Evolutionary conservation across 2,888 invertebrate species (phyloP), one percentile per base, ranked within the genome.

Genomic region (Drosophila percnosoma): DNA sequence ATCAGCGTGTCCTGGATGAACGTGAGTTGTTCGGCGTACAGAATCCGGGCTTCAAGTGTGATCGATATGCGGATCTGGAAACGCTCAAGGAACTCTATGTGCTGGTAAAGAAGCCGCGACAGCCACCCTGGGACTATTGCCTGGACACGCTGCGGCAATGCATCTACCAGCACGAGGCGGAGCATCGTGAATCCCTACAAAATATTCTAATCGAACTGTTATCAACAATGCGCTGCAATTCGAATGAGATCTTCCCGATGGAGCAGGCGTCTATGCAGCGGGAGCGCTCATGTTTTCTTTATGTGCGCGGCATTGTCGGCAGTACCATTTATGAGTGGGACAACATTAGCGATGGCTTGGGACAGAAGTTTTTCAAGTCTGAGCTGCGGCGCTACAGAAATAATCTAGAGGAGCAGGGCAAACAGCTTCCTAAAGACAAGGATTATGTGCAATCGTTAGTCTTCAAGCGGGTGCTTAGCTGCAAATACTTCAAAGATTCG

Each of bases 251-350:
- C 1, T 78, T 81, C 7, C 15, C 31, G 4, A 75, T 68, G 15
- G 15, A 70, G 4, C 63, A 73, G 1, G 48, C 73, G 0, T 77
- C 71, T 48, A 38, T 65, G 5, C 81, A 89, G 45, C 83, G 72
- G 49, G 63, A 85, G 15, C 87, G 80, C 0, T 48, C 81, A 1
- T 68, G 90, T 11, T 77, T 80, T 5, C 60, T 91, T 1, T 90
- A 83, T 70, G 89, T 91, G n/a, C 80, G 83, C 0, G 91, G 91
- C 15, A 75, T 83, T 11, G 65, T 91, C 31, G 70, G 72, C n/a
- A 79, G 80, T 15, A 55, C 72, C 27, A 79, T 91, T 34, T 91
- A 91, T 51, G 85, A 89, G 4, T 91, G 90, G 90, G 80, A 90
- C 51, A 65, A 73, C 0, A 53, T 91, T 34, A 59, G 79, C 3